Conservation (phyloP, 2,888 invertebrate species). For the Cordilura impudica region DNA sequence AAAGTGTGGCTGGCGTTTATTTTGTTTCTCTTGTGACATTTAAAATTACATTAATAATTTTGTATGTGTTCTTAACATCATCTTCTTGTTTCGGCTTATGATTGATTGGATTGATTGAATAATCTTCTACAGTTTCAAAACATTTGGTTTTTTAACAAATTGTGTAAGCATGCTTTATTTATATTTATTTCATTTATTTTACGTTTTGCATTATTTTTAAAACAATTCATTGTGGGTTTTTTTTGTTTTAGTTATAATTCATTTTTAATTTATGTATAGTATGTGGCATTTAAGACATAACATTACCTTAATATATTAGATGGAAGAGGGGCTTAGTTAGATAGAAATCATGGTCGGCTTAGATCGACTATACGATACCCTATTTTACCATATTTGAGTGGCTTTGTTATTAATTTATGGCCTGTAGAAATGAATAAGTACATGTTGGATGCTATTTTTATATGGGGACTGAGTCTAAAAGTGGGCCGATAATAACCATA, state of each 20-base stretch:
- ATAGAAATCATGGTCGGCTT: too few species aligned
- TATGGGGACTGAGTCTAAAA: too few species aligned
- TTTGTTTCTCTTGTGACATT: constrained; percentile 68
- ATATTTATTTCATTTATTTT: constrained; percentile 49
- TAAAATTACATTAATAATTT: constrained; percentile 49
- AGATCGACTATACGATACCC: too few species aligned
- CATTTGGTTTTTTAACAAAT: constrained; percentile 73
- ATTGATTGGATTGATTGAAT: constrained; percentile 59
- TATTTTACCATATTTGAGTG: too few species aligned
- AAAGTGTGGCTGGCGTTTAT: constrained; percentile 69
- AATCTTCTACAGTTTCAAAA: constrained; percentile 61
- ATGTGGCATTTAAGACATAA: too few species aligned
- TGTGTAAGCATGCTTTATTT: constrained; percentile 76
- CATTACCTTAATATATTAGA: too few species aligned
- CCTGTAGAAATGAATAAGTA: too few species aligned
- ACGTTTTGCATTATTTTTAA: constrained; percentile 19
- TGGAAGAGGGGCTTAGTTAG: too few species aligned
- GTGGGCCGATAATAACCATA: too few species aligned
- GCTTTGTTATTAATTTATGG: too few species aligned
- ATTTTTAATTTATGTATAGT: too few species aligned
- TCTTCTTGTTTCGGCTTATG: constrained; percentile 60
- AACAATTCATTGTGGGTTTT: neutral
- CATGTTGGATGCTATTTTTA: too few species aligned
- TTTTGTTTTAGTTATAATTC: constrained; percentile 11
- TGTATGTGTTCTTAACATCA: constrained; percentile 59